Percentiles rank a stretch among this genome's conserved stretches.
Conservation (phyloP, 2,797 vertebrate genomes). For the Serranus cabrilla region DNA sequence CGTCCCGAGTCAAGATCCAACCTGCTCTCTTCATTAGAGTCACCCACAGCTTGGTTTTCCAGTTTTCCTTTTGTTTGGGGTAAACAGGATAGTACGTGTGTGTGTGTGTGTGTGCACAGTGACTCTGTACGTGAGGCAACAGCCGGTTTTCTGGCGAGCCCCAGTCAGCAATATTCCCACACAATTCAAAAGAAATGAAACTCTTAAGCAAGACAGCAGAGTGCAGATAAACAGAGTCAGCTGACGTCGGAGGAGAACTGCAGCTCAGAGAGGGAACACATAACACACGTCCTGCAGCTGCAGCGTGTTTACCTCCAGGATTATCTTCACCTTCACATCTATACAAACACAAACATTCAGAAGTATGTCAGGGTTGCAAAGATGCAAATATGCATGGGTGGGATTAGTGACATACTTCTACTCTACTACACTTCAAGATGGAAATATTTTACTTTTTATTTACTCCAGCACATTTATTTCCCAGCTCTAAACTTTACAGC, state of each 20-base stretch:
- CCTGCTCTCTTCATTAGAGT: constrained; percentile 52
- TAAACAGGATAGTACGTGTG: constrained; percentile 33
- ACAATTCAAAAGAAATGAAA: constrained; percentile 31
- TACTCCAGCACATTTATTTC: no score
- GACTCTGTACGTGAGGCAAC: not conserved
- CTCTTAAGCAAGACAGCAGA: constrained; percentile 32
- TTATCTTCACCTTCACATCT: not conserved
- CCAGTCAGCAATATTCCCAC: constrained; percentile 54
- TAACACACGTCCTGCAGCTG: not conserved
- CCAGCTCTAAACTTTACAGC: no score
- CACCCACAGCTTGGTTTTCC: constrained; percentile 49
- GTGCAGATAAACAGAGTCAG: constrained; percentile 60
- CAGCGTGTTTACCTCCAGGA: constrained; percentile 22
- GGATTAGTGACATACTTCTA: no score
- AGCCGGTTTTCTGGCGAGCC: constrained; percentile 5
- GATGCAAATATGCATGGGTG: not conserved
- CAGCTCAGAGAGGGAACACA: not conserved
- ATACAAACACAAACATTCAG: not conserved
- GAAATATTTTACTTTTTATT: no score
- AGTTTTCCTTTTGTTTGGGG: constrained; percentile 69
- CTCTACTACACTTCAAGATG: not conserved
- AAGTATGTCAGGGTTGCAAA: not conserved
- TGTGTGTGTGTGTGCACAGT: constrained; percentile 1
- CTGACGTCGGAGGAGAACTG: constrained; percentile 45
- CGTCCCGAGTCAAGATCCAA: constrained; percentile 55